Percentiles rank a stretch among this genome's conserved stretches.
Conservation (phyloP, 2,888 invertebrate species). For the Erebia ligea region DNA sequence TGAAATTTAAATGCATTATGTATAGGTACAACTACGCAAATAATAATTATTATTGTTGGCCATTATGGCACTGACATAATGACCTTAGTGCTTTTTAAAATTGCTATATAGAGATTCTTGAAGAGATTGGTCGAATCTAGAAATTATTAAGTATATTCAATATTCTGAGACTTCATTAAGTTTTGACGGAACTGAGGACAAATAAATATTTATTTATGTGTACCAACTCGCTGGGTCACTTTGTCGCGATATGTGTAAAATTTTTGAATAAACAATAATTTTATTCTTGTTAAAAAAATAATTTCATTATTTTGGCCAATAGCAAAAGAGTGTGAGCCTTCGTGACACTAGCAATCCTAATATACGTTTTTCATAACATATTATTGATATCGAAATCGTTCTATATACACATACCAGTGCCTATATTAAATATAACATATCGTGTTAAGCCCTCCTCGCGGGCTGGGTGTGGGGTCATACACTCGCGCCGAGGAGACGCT, state of each 20-base stretch:
- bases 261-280: too few relatives aligned
- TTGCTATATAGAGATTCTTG: neutral
- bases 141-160: neutral
- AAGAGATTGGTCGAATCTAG: neutral
- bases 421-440: neutral
- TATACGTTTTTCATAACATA: neutral
- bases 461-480: slow-evolving; percentile 78
- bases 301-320: too few relatives aligned
- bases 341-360: too few relatives aligned
- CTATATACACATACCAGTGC: neutral
- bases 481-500: slow-evolving; percentile 83
- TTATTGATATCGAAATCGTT: neutral
- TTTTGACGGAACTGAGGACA: neutral
- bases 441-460: slow-evolving; percentile 63
- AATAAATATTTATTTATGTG: neutral
- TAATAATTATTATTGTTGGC: neutral
- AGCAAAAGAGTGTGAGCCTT: too few relatives aligned
- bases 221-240: too few relatives aligned
- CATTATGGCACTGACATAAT: neutral
- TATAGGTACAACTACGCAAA: too few relatives aligned
- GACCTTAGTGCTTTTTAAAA: neutral
- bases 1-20: too few relatives aligned
- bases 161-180: neutral
- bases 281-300: too few relatives aligned
- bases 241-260: too few relatives aligned